Evolutionary conservation across 2,113 vertebrate species (phyloP).

Genomic region (Scartelaos histophorus): DNA sequence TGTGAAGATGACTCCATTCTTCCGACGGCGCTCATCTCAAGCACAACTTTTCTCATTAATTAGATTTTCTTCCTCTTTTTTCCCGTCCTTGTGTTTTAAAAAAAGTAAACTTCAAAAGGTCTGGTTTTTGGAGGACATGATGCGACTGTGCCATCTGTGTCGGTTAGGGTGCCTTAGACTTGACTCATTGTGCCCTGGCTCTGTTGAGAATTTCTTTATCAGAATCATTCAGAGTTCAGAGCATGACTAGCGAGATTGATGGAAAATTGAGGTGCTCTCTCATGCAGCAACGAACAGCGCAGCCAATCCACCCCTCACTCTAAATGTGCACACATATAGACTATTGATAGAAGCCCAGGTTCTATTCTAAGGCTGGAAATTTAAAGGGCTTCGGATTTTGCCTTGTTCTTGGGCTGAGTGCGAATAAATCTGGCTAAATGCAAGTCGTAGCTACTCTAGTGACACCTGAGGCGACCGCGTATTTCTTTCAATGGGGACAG

Average conservation of each 20-base stretch:
- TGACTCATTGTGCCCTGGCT: slow-evolving; percentile 47
- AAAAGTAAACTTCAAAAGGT: slow-evolving; percentile 15
- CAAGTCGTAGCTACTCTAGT: slow-evolving; percentile 82
- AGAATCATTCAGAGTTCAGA: slow-evolving; percentile 79
- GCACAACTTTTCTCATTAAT: slow-evolving; percentile 59
- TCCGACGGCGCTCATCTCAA: slow-evolving; percentile 41
- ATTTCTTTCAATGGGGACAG: slow-evolving; percentile 80
- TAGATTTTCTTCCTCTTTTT: slow-evolving; percentile 25
- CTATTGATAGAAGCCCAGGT: slow-evolving; percentile 91
- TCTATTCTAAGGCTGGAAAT: slow-evolving; percentile 86
- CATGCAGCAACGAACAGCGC: slow-evolving; percentile 80
- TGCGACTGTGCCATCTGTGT: slow-evolving; percentile 19
- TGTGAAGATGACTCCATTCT: slow-evolving; percentile 42
- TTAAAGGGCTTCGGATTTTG: slow-evolving; percentile 84
- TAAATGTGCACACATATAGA: slow-evolving; percentile 86
- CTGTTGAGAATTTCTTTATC: slow-evolving; percentile 59
- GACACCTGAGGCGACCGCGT: slow-evolving; percentile 81
- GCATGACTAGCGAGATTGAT: slow-evolving; percentile 86
- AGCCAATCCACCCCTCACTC: slow-evolving; percentile 80
- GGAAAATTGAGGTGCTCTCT: slow-evolving; percentile 82
- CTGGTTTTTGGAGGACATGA: slow-evolving; percentile 25
- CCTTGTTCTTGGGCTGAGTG: slow-evolving; percentile 82
- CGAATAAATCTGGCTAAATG: slow-evolving; percentile 91
- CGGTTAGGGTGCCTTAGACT: slow-evolving; percentile 20
- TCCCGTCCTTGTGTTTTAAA: slow-evolving; percentile 6